Conservation (phyloP, 2,113 vertebrate genomes). For the Brachypodius melanocephalos region DNA sequence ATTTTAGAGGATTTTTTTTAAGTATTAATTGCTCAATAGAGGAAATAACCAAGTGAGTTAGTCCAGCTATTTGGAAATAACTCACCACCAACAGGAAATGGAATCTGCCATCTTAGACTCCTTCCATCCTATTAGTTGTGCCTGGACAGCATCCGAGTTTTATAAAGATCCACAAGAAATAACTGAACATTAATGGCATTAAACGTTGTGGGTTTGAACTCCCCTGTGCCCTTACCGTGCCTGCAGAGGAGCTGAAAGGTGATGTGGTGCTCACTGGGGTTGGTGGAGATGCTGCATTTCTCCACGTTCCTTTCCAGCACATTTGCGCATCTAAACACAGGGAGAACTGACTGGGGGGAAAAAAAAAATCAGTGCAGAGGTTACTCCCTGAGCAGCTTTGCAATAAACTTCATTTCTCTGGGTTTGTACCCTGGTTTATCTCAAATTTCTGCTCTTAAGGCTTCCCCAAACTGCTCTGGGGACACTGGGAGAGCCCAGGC, state of each 20-base stretch:
- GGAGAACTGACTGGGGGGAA: slow-evolving; percentile 79
- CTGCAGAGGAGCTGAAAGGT: slow-evolving; percentile 87
- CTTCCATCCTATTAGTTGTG: background rate
- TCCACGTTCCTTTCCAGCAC: slow-evolving; percentile 86
- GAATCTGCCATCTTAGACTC: background rate
- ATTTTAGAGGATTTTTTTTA: background rate
- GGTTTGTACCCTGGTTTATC: background rate
- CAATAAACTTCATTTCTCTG: background rate
- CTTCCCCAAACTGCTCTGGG: background rate
- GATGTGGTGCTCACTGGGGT: slow-evolving; percentile 56
- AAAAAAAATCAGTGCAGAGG: background rate
- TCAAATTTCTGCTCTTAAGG: background rate
- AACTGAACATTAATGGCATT: background rate
- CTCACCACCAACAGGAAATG: background rate
- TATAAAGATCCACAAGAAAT: background rate
- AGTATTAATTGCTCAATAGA: background rate
- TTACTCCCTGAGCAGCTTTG: background rate
- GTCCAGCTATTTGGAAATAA: background rate
- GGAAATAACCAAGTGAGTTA: background rate
- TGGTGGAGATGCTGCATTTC: slow-evolving; percentile 82
- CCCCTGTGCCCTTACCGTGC: slow-evolving; percentile 77
- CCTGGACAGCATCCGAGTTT: background rate
- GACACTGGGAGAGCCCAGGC: background rate
- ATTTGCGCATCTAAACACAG: slow-evolving; percentile 84
- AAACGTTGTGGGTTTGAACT: background rate